Base-by-base conservation (phyloP, 1,140 invertebrate genomes). In the Hirudo medicinalis region DNA sequence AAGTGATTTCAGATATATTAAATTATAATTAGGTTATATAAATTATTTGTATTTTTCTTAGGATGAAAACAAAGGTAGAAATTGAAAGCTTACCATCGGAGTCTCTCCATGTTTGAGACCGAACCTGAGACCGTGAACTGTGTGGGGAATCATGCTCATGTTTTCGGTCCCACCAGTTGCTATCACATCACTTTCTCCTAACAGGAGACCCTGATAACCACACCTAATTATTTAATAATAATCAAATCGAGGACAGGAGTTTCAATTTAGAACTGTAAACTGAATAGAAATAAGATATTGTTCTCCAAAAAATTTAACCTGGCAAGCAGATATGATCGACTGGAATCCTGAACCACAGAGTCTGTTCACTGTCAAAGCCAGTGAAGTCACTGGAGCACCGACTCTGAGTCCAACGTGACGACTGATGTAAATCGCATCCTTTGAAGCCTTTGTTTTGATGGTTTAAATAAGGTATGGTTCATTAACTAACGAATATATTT, bases 301-400 rank as follows among this genome's bases (percentile, higher is more conserved):
- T 40, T 17, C 15, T 9, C 13, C 43, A 49, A 49, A 49, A 49
- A 11, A 15, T 11, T 49, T 9, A 49, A 92, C 91, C 84, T 96
- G 93, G 72, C 90, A 89, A 74, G 88, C 93, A 83, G 88, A 93
- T 0, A 96, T 86, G 74, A 97, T 85, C 2, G 94, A 87, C 80
- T 99, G 94, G 82, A 98, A 97, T 8, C 95, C 95, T 67, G 93
- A 96, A 25, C 94, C 95, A 84, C 95, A 86, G 13, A 86, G 77
- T 75, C 92, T 85, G 81, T 96, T 97, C 4, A 96, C 86, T 49
- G 87, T 87, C 0, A 92, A 82, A 3, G 91, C 91, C 55, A 92
- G 91, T 71, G 83, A 87, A 36, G 90, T 87, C 67, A 89, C 80
- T 20, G 92, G 92, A 69, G 97, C 88, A 54, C 92, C 94, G 78